These are phyloP conservation scores for Nyctibius grandis DNA, from an alignment of 2,797 vertebrate species.

Conservation along the genomic window DNA sequence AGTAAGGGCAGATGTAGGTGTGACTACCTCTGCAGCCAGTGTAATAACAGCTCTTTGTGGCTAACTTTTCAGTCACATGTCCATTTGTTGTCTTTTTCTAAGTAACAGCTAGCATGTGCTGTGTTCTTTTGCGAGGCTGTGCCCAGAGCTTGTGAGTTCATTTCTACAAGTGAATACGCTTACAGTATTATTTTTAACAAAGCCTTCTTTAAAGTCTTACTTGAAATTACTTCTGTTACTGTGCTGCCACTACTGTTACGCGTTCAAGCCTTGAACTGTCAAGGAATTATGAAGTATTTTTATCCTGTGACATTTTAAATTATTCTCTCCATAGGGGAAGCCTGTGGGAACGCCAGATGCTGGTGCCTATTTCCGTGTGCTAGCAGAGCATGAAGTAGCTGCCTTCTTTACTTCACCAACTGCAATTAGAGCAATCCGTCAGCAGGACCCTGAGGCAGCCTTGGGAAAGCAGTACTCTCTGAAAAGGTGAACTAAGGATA, in stretches of 20 bases:
- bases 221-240: constrained; percentile 30
- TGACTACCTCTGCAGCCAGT: neutral
- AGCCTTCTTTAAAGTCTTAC: neutral
- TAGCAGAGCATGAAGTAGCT: constrained; percentile 87
- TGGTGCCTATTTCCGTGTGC: constrained; percentile 91
- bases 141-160: neutral
- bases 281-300: constrained; percentile 64
- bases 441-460: constrained; percentile 87
- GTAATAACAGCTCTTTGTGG: neutral
- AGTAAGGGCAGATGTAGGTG: neutral
- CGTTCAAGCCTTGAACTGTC: constrained; percentile 39
- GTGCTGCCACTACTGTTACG: neutral
- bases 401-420: constrained; percentile 93
- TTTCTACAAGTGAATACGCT: neutral
- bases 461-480: constrained; percentile 81
- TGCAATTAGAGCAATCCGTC: constrained; percentile 93
- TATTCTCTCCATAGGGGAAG: constrained; percentile 85
- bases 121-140: neutral
- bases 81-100: neutral
- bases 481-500: constrained; percentile 80
- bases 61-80: neutral
- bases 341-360: constrained; percentile 95
- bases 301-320: constrained; percentile 70
- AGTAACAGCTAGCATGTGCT: neutral
- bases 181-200: neutral